These are phyloP conservation scores for Lipophrys pholis DNA, from an alignment of 2,113 vertebrate genomes.

Conservation along the genomic window DNA sequence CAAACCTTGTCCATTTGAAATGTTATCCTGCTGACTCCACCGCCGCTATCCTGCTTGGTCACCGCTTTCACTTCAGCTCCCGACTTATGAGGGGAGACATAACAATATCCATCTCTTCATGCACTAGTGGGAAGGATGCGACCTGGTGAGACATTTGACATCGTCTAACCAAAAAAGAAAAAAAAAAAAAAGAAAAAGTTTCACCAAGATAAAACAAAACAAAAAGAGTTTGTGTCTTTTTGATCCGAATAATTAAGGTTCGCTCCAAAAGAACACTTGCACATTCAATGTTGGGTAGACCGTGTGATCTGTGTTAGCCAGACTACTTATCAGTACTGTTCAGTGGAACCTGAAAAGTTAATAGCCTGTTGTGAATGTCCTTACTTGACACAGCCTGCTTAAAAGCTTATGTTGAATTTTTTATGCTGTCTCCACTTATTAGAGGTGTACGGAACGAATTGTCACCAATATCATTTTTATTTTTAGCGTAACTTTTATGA, in stretches of 20 bases:
- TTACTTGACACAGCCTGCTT: conserved; percentile 29
- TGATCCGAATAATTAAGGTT: too few species aligned
- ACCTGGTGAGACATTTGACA: conserved; percentile 9
- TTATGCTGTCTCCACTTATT: conserved; percentile 19
- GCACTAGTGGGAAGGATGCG: background rate
- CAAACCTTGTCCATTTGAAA: conserved; percentile 39
- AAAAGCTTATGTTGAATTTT: conserved; percentile 39
- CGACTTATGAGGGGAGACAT: conserved; percentile 35
- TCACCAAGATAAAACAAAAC: background rate
- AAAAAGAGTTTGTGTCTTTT: background rate
- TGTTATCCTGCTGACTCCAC: conserved; percentile 25
- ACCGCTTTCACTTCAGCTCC: conserved; percentile 23
- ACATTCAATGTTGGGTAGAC: conserved; percentile 20
- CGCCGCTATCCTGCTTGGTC: conserved; percentile 13
- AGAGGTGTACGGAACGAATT: conserved; percentile 6
- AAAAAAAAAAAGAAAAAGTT: background rate
- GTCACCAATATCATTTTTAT: conserved; percentile 1
- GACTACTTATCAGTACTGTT: conserved; percentile 28
- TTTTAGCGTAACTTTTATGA: background rate
- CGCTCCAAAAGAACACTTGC: background rate
- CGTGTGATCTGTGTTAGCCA: conserved; percentile 9
- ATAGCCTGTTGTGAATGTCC: conserved; percentile 31
- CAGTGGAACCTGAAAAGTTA: conserved; percentile 21
- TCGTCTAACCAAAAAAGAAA: background rate
- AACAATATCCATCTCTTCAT: conserved; percentile 28